Evolutionary conservation across 2,113 vertebrate species (phyloP).

Genomic region (Corythoichthys haematopterus): DNA sequence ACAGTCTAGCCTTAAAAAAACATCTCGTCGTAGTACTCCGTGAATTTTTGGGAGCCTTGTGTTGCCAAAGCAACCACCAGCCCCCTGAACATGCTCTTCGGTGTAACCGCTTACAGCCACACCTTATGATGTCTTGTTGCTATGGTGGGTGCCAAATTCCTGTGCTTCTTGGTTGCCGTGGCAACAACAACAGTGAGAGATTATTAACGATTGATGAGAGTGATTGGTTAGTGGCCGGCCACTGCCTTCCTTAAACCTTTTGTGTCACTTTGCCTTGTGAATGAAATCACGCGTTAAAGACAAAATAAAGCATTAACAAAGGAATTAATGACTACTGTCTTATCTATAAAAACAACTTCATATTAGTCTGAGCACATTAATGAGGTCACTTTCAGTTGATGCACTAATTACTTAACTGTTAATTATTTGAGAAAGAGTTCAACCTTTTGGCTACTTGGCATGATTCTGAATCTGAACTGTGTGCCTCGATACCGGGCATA

Average conservation of each 20-base stretch:
- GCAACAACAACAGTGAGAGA: constrained; percentile 1
- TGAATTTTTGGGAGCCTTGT: background rate
- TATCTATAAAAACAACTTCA: background rate
- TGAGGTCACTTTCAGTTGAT: too few species aligned
- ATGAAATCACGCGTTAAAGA: constrained; percentile 1
- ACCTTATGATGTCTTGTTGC: background rate
- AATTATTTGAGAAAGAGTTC: too few species aligned
- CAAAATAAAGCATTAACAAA: constrained; percentile 7
- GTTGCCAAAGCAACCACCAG: constrained; percentile 11
- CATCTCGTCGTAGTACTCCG: background rate
- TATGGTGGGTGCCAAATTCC: background rate
- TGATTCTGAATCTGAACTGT: too few species aligned
- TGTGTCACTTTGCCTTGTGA: constrained; percentile 38
- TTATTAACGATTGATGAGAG: constrained; percentile 34
- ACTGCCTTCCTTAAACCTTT: constrained; percentile 70
- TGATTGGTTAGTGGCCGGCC: constrained; percentile 75
- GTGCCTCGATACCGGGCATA: too few species aligned
- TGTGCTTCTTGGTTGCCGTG: constrained; percentile 7
- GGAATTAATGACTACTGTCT: background rate
- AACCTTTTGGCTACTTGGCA: too few species aligned
- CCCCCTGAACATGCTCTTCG: background rate
- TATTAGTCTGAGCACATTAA: too few species aligned
- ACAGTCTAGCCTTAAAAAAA: background rate
- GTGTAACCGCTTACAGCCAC: background rate
- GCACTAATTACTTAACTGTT: too few species aligned